Percentiles rank a stretch among this genome's conserved stretches.
phyloP scores from a whole-genome alignment of 2,797 vertebrate species.

The Micrastur ruficollis region DNA sequence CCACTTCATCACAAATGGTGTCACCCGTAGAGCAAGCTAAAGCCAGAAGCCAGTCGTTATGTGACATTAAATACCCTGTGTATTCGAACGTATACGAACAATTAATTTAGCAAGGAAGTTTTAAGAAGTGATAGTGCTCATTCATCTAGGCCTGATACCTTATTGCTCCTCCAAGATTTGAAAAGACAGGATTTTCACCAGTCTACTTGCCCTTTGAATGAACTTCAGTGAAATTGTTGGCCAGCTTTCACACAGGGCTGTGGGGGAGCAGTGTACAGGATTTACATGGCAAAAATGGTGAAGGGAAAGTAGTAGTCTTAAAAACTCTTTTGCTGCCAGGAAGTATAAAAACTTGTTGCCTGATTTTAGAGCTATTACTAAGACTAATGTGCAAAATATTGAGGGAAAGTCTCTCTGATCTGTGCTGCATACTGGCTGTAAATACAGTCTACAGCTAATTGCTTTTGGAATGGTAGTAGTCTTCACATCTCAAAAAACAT shows the following conservation, averaged over 20 bases:
- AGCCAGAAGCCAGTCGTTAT: background rate
- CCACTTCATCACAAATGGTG: background rate
- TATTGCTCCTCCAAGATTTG: background rate
- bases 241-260: background rate
- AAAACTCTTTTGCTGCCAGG: background rate
- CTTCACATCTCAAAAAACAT: conserved; percentile 36
- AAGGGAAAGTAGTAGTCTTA: background rate
- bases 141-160: background rate
- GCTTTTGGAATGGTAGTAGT: conserved; percentile 28
- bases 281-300: conserved; percentile 16
- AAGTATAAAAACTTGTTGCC: background rate
- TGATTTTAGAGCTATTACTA: conserved; percentile 20
- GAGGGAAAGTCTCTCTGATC: conserved; percentile 6
- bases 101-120: background rate
- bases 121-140: background rate
- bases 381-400: conserved; percentile 45
- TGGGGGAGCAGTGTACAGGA: background rate
- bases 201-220: background rate
- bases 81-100: background rate
- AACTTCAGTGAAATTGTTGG: background rate
- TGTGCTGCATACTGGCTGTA: background rate
- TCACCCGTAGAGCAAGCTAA: background rate
- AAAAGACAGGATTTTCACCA: background rate
- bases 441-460: conserved; percentile 40
- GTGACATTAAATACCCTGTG: background rate